Evolutionary conservation across 1,140 invertebrate genomes (phyloP).

Genomic region (Gonatopus flavifemur): DNA sequence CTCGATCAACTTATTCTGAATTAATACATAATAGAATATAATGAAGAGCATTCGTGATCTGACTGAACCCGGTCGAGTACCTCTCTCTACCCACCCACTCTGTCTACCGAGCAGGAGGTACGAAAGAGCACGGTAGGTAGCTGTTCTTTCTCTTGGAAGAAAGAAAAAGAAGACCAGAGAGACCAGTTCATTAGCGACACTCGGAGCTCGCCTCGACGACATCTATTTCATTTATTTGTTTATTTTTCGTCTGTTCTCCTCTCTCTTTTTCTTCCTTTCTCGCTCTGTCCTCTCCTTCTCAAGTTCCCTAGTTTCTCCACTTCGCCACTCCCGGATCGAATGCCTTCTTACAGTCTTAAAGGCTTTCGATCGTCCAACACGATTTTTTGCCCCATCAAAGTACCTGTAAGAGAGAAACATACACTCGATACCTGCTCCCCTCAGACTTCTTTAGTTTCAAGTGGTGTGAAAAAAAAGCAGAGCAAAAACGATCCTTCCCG

Average conservation of each 20-base stretch:
- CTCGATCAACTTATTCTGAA: too few species aligned
- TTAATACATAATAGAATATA: too few species aligned
- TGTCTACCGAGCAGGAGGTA: neutral
- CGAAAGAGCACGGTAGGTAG: constrained; percentile 13
- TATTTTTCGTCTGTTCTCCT: constrained; percentile 32
- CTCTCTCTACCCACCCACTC: too few species aligned
- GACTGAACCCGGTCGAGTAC: constrained; percentile 25
- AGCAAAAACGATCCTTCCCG: too few species aligned
- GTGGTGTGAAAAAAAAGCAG: too few species aligned
- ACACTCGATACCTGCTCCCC: too few species aligned
- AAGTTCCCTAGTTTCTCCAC: constrained; percentile 10
- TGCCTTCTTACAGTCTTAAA: constrained; percentile 14
- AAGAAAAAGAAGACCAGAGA: constrained; percentile 28
- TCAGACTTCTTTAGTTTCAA: too few species aligned
- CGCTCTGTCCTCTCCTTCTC: neutral
- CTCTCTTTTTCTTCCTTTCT: neutral
- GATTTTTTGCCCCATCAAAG: too few species aligned
- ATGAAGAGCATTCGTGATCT: constrained; percentile 39
- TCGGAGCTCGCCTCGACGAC: constrained; percentile 39
- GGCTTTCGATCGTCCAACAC: constrained; percentile 26
- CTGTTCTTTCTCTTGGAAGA: constrained; percentile 8
- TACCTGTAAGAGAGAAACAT: too few species aligned
- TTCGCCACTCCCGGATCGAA: constrained; percentile 4
- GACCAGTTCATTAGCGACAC: constrained; percentile 54
- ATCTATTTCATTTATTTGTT: constrained; percentile 50